phyloP scores from a whole-genome alignment of 2,888 invertebrate genomes.

The Cryptocephalus primarius region DNA sequence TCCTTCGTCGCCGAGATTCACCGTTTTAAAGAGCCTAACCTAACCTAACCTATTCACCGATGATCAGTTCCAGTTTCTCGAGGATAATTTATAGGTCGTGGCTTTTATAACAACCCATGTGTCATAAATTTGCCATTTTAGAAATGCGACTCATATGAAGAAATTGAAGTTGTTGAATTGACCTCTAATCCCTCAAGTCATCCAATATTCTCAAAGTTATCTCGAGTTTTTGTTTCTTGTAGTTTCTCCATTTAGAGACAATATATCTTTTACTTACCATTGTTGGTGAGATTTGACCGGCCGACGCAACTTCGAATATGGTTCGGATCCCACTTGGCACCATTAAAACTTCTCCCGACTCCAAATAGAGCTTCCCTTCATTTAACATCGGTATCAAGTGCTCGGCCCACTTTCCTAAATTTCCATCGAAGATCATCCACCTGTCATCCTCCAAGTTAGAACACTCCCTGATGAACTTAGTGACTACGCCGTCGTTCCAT shows the following conservation, averaged over 20 bases:
- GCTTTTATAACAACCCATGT: too few relatives aligned
- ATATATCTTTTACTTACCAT: conserved; percentile 43
- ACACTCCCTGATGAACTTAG: conserved; percentile 63
- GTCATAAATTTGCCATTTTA: too few relatives aligned
- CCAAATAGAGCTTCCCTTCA: conserved; percentile 68
- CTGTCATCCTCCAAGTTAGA: conserved; percentile 54
- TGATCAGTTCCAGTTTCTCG: too few relatives aligned
- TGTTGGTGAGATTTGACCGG: conserved; percentile 67
- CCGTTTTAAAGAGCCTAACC: too few relatives aligned
- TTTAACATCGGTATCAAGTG: conserved; percentile 73
- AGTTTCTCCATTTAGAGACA: background rate
- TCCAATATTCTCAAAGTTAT: too few relatives aligned
- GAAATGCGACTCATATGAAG: too few relatives aligned
- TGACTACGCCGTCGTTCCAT: conserved; percentile 75
- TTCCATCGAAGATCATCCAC: conserved; percentile 84
- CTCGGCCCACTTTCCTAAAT: conserved; percentile 80
- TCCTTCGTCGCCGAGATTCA: too few relatives aligned
- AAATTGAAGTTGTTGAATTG: too few relatives aligned
- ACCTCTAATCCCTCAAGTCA: too few relatives aligned
- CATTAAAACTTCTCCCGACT: conserved; percentile 71
- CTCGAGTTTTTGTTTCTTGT: too few relatives aligned
- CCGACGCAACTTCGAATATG: conserved; percentile 74
- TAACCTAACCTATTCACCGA: too few relatives aligned
- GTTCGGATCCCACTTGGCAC: conserved; percentile 63
- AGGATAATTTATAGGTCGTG: too few relatives aligned